A percentile compares a stretch with the other conserved stretches of the same genome.
Evolutionary conservation across 2,888 invertebrate species (phyloP).

Genomic region (Drosophila cracens): DNA sequence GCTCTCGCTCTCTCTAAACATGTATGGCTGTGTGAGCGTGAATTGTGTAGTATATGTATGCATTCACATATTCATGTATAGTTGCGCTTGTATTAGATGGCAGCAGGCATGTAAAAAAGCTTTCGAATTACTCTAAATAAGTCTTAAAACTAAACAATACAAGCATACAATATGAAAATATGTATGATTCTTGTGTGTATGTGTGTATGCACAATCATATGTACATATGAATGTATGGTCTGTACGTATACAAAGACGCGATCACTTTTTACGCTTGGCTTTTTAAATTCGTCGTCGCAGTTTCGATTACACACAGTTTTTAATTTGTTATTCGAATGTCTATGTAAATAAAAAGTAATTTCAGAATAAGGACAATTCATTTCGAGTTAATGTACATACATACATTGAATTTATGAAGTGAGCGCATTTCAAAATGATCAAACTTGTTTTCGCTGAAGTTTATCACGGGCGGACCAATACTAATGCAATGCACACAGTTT

Average conservation of each 20-base stretch:
- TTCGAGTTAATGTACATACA: background rate
- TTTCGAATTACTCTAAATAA: constrained; percentile 62
- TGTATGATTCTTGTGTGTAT: constrained; percentile 14
- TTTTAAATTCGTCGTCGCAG: constrained; percentile 62
- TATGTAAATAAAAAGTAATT: constrained; percentile 8
- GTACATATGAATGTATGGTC: constrained; percentile 1
- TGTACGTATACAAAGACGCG: constrained; percentile 34
- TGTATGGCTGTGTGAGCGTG: background rate
- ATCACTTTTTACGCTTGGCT: constrained; percentile 62
- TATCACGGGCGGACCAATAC: constrained; percentile 50
- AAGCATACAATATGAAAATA: constrained; percentile 22
- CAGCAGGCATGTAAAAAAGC: constrained; percentile 63
- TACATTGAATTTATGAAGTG: constrained; percentile 36
- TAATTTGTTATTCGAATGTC: constrained; percentile 15
- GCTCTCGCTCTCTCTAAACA: constrained; percentile 25
- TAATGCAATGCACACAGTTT: constrained; percentile 41
- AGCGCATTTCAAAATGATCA: constrained; percentile 44
- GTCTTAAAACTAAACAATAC: constrained; percentile 65
- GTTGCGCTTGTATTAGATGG: constrained; percentile 41
- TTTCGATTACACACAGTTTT: constrained; percentile 37
- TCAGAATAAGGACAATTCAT: constrained; percentile 2
- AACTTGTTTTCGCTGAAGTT: constrained; percentile 66
- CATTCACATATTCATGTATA: constrained; percentile 33
- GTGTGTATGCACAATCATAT: background rate
- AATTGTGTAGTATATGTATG: constrained; percentile 12